Evolutionary conservation across 2,888 invertebrate genomes (phyloP).

Genomic region (Drosophila hamatofila): DNA sequence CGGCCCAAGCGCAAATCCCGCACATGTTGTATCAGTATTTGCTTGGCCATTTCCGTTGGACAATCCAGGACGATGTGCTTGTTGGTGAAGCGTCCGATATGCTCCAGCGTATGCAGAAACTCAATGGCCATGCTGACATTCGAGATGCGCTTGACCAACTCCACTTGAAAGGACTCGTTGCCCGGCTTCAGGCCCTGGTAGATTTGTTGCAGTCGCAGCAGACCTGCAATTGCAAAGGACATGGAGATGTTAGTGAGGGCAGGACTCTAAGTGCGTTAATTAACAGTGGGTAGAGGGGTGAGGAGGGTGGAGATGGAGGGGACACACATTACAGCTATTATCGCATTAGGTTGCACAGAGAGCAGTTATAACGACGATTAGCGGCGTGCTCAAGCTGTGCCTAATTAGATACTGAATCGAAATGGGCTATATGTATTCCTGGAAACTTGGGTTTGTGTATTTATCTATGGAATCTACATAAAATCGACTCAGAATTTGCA

Average conservation of each 20-base stretch:
- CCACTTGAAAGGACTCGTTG: conserved; percentile 93
- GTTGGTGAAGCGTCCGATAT: conserved; percentile 93
- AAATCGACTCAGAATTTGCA: background rate
- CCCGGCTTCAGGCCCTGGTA: conserved; percentile 95
- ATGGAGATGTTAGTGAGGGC: background rate
- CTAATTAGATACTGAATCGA: background rate
- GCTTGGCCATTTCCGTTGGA: conserved; percentile 95
- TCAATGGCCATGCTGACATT: conserved; percentile 95
- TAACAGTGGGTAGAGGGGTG: background rate
- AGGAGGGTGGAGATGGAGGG: background rate
- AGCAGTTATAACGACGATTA: background rate
- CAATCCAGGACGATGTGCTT: conserved; percentile 97
- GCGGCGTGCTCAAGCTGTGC: background rate
- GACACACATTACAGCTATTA: conserved; percentile 8
- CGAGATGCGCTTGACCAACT: conserved; percentile 94
- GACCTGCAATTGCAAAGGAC: conserved; percentile 87
- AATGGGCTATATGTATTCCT: background rate
- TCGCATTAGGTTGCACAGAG: background rate
- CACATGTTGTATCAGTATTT: conserved; percentile 95
- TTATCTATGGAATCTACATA: background rate
- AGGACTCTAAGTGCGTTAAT: conserved; percentile 5
- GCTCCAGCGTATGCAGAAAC: conserved; percentile 93
- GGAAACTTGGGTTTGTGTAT: background rate
- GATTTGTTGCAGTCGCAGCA: conserved; percentile 95
- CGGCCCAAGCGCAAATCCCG: conserved; percentile 94